Percentiles rank a stretch among this genome's conserved stretches.
Evolutionary conservation across 2,797 vertebrate species (phyloP).

Genomic region (Pseudochirops cupreus): DNA sequence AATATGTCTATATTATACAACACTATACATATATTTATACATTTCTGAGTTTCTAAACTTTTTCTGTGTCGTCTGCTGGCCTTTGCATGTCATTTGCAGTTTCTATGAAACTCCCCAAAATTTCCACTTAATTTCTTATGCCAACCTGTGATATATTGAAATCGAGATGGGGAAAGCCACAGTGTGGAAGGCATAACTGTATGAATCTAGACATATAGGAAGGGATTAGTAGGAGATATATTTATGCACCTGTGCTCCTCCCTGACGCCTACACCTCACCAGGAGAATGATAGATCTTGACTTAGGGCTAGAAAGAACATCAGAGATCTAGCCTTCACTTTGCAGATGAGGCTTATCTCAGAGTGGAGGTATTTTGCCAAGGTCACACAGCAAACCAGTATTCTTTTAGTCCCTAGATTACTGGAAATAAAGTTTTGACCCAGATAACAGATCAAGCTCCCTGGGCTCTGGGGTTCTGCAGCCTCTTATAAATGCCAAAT

Average conservation of each 20-base stretch:
- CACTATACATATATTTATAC: background rate
- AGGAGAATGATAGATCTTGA: background rate
- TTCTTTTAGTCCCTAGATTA: background rate
- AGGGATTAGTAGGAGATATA: background rate
- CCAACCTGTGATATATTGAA: background rate
- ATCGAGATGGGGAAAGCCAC: background rate
- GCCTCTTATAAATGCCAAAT: background rate
- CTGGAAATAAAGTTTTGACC: background rate
- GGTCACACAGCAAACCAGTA: background rate
- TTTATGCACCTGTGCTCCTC: background rate
- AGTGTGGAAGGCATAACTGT: background rate
- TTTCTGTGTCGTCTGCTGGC: background rate
- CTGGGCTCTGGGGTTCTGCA: background rate
- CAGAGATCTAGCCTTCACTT: background rate
- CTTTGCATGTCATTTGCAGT: background rate
- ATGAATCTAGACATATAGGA: background rate
- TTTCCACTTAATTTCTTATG: background rate
- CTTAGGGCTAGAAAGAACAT: background rate
- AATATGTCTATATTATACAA: background rate
- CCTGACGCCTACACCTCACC: background rate
- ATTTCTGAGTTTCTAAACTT: background rate
- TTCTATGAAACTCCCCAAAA: background rate
- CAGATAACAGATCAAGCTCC: background rate
- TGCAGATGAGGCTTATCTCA: background rate
- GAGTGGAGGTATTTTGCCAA: background rate